Evolutionary conservation across 2,113 vertebrate genomes (phyloP), one percentile per base, ranked within the genome.

Genomic region (Plecotus auritus): DNA sequence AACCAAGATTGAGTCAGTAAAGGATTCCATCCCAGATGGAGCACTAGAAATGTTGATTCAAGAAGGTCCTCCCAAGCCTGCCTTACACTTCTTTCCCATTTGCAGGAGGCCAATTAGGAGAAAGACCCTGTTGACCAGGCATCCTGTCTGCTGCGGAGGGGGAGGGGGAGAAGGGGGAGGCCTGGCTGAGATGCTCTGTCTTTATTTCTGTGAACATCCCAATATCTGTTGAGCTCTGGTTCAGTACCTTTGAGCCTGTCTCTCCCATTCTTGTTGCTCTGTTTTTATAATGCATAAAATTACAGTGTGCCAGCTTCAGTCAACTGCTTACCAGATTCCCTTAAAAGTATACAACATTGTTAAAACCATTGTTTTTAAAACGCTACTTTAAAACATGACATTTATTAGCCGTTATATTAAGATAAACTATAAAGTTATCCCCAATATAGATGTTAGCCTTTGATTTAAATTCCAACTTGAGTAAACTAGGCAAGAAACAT

Each of bases 401-500:
- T 97, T 97, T 96, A 96, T 97, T 97, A 96, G 92, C 94, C 70
- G 0, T 96, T 96, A 88, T 67, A 96, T 97, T 95, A 96, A 96
- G 95, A 97, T 94, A 94, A 97, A 84, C 73, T 92, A 56, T 93
- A 73, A 93, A 97, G 85, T 94, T 94, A 97, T 97, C 96, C 94
- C 97, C 94, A 92, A 56, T 73, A 45, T 95, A 95, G 96, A 93
- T 56, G 96, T 96, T 97, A 96, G 88, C 92, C 93, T 96, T 96
- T 95, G 96, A 97, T 97, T 97, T 97, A 97, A 95, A 96, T 94
- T 96, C 78, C 95, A 93, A 61, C 96, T 92, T 96, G 83, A 96
- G 80, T 94, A 96, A 95, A 96, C 88, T 51, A 95, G 85, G 96
- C 78, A 49, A 97, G 88, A 73, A 91, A 69, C 69, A 92, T 90